Evolutionary conservation across 37 sponge, comb jelly and placozoan species (phyloP).

Genomic region (Cladorhizidae sp.): DNA sequence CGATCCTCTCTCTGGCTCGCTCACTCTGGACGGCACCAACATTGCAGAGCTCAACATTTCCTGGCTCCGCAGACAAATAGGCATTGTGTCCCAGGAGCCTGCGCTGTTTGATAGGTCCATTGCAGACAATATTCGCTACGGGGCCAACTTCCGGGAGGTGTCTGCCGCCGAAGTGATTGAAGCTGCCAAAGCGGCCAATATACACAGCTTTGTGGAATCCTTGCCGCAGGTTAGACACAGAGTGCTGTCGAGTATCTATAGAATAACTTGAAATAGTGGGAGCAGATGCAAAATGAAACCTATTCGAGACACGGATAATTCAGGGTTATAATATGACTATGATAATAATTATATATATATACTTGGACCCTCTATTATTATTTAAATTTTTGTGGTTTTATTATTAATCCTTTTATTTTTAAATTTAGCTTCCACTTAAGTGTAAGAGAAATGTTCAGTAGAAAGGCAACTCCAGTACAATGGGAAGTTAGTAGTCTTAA

Average conservation of each 20-base stretch:
- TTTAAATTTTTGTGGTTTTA: no score
- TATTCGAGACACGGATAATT: no score
- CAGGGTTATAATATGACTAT: no score
- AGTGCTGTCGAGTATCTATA: background rate
- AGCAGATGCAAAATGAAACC: no score
- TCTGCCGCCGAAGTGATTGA: conserved; percentile 77
- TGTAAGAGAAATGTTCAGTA: no score
- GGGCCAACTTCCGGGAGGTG: conserved; percentile 84
- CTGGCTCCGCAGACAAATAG: conserved; percentile 84
- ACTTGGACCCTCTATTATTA: no score
- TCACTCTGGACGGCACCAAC: conserved; percentile 61
- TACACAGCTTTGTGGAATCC: conserved; percentile 83
- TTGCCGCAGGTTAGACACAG: conserved; percentile 75
- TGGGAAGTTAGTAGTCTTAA: no score
- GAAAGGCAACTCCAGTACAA: no score
- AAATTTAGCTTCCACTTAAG: no score
- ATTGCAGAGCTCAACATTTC: conserved; percentile 71
- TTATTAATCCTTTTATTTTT: no score
- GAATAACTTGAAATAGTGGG: no score
- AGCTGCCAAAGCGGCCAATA: conserved; percentile 93
- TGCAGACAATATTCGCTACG: conserved; percentile 95
- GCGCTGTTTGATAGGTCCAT: conserved; percentile 80
- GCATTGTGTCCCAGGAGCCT: conserved; percentile 91
- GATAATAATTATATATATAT: no score
- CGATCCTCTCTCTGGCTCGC: conserved; percentile 60